Evolutionary conservation across 1,140 invertebrate species (phyloP).

Genomic region (Drosophila tani): DNA sequence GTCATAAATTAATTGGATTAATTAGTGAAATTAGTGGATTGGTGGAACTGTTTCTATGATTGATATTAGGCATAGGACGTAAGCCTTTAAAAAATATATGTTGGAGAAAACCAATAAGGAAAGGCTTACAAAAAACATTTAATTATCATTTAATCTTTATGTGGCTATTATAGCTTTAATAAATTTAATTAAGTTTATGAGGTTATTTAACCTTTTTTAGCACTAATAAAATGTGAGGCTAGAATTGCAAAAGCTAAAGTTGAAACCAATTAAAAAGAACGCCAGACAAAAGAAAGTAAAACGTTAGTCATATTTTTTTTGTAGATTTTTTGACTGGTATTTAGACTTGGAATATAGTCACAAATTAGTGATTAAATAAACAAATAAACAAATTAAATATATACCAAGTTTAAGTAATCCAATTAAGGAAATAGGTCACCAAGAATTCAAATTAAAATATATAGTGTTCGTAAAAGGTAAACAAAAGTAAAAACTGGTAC

Average conservation of each 20-base stretch:
- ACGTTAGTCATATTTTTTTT: no score
- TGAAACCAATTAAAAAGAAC: background rate
- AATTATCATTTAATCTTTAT: background rate
- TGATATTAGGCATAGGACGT: background rate
- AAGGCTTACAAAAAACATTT: no score
- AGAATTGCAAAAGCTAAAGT: background rate
- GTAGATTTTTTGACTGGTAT: no score
- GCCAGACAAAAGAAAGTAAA: no score
- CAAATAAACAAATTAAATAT: no score
- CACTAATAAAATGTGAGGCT: background rate
- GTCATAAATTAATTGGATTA: slow-evolving; percentile 8
- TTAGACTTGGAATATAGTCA: no score
- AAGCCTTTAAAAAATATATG: background rate
- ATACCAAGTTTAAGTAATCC: no score
- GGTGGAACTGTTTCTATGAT: background rate
- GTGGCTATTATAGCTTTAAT: no score
- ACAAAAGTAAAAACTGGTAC: background rate
- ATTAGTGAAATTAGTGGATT: slow-evolving; percentile 3
- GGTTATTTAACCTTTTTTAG: no score
- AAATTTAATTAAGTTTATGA: background rate
- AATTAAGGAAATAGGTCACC: no score
- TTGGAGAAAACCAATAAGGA: no score
- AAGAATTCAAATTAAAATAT: background rate
- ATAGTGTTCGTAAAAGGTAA: background rate
- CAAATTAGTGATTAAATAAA: no score